Conservation (phyloP, 2,888 invertebrate species). For the Lycocerus yunnanus region DNA sequence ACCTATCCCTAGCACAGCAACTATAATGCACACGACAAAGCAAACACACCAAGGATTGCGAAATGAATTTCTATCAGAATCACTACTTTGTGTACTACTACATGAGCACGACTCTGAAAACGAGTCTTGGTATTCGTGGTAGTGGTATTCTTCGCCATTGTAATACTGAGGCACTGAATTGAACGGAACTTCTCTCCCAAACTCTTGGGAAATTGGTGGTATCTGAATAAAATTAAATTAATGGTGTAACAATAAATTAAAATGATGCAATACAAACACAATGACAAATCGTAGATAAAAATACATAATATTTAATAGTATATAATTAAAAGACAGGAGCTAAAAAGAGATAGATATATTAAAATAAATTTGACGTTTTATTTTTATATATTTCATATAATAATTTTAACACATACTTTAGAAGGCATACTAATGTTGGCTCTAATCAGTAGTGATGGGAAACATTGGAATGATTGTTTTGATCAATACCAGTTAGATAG, state of each 20-base stretch:
- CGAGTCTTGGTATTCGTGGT: constrained; percentile 41
- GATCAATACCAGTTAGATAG: no score
- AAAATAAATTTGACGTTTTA: no score
- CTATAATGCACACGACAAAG: constrained; percentile 63
- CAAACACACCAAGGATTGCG: constrained; percentile 60
- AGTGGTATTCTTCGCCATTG: constrained; percentile 42
- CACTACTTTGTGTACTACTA: constrained; percentile 60
- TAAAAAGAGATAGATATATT: no score
- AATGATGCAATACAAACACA: not conserved
- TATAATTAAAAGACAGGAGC: no score
- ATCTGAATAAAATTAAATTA: constrained; percentile 39
- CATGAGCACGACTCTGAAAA: constrained; percentile 49
- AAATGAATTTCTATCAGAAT: constrained; percentile 59
- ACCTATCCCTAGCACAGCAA: constrained; percentile 63
- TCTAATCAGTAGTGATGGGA: no score
- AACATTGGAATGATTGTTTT: no score
- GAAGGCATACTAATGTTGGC: no score
- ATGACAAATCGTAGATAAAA: no score
- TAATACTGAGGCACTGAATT: constrained; percentile 47
- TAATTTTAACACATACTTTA: no score
- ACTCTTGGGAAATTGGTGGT: constrained; percentile 49
- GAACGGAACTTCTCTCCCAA: constrained; percentile 49
- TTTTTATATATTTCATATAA: no score
- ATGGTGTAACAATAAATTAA: not conserved
- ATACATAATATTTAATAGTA: no score